Evolutionary conservation across 1,140 invertebrate species (phyloP), one percentile per base, ranked within the genome.

Genomic region (Caenorhabditis inopinata): DNA sequence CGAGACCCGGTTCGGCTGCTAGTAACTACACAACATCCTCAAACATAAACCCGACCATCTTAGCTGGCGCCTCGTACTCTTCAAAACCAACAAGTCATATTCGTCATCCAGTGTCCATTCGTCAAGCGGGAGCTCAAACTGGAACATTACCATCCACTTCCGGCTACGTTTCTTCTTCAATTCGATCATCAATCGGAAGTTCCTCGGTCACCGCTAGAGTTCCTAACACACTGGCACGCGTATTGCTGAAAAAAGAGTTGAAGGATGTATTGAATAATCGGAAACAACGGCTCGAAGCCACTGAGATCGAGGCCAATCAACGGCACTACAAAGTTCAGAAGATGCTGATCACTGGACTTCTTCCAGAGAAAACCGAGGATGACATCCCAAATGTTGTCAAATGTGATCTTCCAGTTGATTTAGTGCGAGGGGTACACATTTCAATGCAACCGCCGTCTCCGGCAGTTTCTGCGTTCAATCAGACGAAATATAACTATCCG

Each of bases 291-390:
- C 62, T 85, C 11, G 87, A 87, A 53, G 82, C 85, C n/a, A 80
- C 77, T 80, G 86, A 87, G 49, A 87, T 87, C 53, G 86, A 87
- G 79, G 86, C 86, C 9, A 87, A 88, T 53, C 87, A 87, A 32
- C 76, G 86, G 18, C 83, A 86, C 58, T 88, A 88, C 62, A 74
- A 82, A 2, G 85, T 87, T 53, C 76, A 84, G 21, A 68, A 78
- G 49, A 85, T 87, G 86, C 47, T 88, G 38, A 58, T 81, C 9
- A 87, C 78, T 35, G 86, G 86, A 25, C 47, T 88, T 7, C 48
- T 88, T 14, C 87, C 86, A 4, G 82, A 84, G 32, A 75, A 46
- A 32, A n/a, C 62, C 23, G 74, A 77, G 16, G 81, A 84, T 45
- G 83, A 81, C 21, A 83, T 77, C 38, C 79, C 83, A 23, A 84